Evolutionary conservation across 2,113 vertebrate genomes (phyloP).

Genomic region (Oncorhynchus mykiss): DNA sequence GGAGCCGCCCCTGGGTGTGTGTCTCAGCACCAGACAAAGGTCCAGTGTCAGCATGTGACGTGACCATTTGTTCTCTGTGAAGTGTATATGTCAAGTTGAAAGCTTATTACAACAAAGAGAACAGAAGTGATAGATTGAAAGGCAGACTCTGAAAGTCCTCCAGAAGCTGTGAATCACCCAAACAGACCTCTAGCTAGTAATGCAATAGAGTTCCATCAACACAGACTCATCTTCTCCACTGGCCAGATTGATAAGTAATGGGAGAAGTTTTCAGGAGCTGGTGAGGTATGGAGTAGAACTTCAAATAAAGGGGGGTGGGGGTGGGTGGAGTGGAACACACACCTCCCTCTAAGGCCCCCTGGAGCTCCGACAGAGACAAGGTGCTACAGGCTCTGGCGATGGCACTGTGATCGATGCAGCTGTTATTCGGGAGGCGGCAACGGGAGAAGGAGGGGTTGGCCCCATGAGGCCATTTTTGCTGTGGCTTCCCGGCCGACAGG

Average conservation of each 20-base stretch:
- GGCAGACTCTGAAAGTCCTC: not conserved
- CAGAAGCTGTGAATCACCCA: conserved; percentile 4
- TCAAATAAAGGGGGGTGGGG: not conserved
- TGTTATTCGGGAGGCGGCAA: conserved; percentile 1
- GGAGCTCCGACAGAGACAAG: not conserved
- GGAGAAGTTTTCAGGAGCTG: not conserved
- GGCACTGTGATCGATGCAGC: conserved; percentile 10
- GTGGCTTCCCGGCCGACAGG: not conserved
- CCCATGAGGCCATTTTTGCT: not conserved
- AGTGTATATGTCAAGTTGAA: conserved; percentile 5
- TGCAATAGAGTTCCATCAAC: not conserved
- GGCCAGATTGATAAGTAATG: not conserved
- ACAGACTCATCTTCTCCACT: not conserved
- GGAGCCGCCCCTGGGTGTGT: too few species aligned
- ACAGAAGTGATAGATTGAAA: not conserved
- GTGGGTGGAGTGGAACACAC: not conserved
- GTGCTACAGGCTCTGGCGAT: not conserved
- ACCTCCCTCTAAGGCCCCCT: not conserved
- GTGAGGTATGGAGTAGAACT: not conserved
- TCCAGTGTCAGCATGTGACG: not conserved
- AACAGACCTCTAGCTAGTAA: not conserved
- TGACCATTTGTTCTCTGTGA: conserved; percentile 1
- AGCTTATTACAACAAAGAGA: not conserved
- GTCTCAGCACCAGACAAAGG: not conserved
- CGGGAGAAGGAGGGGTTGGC: not conserved